Base-by-base conservation (phyloP, 2,113 vertebrate species). In the Tachycineta bicolor region DNA sequence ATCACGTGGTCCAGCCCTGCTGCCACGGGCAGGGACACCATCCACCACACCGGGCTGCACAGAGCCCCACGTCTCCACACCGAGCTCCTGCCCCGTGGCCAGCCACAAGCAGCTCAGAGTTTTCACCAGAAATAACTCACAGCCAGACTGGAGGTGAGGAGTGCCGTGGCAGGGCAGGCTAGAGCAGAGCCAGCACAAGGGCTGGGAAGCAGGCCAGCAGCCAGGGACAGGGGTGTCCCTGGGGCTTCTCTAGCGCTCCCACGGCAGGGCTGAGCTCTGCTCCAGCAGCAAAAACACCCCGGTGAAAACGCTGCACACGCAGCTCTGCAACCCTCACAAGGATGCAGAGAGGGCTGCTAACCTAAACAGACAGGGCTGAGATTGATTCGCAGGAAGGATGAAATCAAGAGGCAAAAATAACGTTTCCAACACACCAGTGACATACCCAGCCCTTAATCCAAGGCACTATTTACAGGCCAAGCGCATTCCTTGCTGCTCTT, bases 391-490 rank as follows among this genome's bases (percentile, higher is more conserved):
- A 91, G 73, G 73, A 93, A 94, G 77, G 91, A 87, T 89, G 91
- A 89, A 93, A 89, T 81, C 87, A 89, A 78, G 77, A 93, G 69
- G 81, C 88, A 95, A 92, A 95, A 96, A 91, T 87, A 89, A 87
- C 84, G 59, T 83, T 91, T 91, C 90, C 74, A 91, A 47, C 60
- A 60, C 69, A 89, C 29, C 81, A 95, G 52, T 78, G 81, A 91
- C 60, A 82, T 15, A 46, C 15, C 9, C 1, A 90, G 62, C 73
- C 62, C 89, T 67, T 80, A 63, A 89, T 71, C 69, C 83, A 87
- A 81, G 6, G 1, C 73, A 31, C 43, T 92, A 56, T 91, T 90
- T 82, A 60, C 58, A 71, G 43, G 84, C 56, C 56, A 87, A 82
- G 81, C 84, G 74, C 81, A 84, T 68, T 94, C 49, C 84, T 89